A percentile compares a stretch with the other conserved stretches of the same genome.
Conservation (phyloP, 2,888 invertebrate genomes). For the Blastobasis adustella region DNA sequence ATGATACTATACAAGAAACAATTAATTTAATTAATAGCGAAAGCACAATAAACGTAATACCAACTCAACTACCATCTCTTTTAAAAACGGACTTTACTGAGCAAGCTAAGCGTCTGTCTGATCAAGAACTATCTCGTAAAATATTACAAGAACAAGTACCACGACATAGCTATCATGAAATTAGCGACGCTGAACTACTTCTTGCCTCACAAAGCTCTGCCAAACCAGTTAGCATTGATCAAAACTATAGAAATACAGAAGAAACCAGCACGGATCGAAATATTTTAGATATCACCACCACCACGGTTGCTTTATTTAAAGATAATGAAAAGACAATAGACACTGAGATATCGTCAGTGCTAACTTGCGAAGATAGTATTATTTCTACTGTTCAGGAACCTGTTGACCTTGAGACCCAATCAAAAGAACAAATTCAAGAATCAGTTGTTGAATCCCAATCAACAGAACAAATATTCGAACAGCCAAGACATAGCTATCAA, state of each 20-base stretch:
- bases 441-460: slow-evolving; percentile 15
- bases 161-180: slow-evolving; percentile 35
- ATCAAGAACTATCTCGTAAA: neutral
- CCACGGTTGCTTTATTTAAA: no score
- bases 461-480: slow-evolving; percentile 9
- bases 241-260: no score
- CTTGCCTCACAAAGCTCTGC: slow-evolving; percentile 15
- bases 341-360: no score
- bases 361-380: no score
- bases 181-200: slow-evolving; percentile 34
- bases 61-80: neutral
- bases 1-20: neutral
- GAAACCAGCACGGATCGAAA: no score
- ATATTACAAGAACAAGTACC: slow-evolving; percentile 24
- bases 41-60: neutral
- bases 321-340: no score
- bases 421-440: neutral
- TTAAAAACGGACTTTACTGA: neutral
- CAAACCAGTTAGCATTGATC: neutral
- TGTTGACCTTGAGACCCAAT: no score
- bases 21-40: slow-evolving; percentile 1
- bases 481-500: slow-evolving; percentile 17
- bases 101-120: neutral
- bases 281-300: no score
- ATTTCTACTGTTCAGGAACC: no score